A percentile compares a stretch with the other conserved stretches of the same genome.
Conservation (phyloP, 1,140 invertebrate species). For the Drosophila aff. region DNA sequence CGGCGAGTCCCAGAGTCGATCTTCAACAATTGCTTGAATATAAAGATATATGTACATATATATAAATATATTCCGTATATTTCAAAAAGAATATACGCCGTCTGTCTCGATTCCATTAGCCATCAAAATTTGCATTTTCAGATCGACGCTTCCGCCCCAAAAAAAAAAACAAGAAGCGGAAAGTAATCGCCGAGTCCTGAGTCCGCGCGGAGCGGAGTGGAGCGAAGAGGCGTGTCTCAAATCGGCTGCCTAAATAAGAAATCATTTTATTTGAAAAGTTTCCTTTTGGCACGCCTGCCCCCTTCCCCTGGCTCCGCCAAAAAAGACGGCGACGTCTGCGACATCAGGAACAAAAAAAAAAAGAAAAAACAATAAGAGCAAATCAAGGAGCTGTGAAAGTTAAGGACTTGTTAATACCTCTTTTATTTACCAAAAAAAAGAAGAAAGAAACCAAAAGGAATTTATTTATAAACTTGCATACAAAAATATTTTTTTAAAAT, state of each 20-base stretch:
- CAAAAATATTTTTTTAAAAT: background rate
- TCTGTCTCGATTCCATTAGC: slow-evolving; percentile 25
- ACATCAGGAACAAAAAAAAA: slow-evolving; percentile 25
- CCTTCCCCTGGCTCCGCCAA: background rate
- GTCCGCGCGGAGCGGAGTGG: background rate
- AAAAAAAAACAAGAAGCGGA: background rate
- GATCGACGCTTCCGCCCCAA: slow-evolving; percentile 8
- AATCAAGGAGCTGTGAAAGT: background rate
- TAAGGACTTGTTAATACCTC: slow-evolving; percentile 1
- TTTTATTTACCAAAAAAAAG: background rate
- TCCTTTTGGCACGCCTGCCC: slow-evolving; percentile 39
- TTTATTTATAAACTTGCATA: background rate
- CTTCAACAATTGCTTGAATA: slow-evolving; percentile 8
- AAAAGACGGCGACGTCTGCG: slow-evolving; percentile 14
- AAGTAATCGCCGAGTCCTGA: slow-evolving; percentile 14
- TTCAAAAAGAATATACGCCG: background rate
- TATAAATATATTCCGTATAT: slow-evolving; percentile 20
- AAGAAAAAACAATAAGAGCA: background rate
- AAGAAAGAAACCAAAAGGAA: background rate
- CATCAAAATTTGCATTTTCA: slow-evolving; percentile 26
- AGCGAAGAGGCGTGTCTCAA: slow-evolving; percentile 35
- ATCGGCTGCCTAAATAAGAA: slow-evolving; percentile 77
- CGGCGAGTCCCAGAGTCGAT: background rate
- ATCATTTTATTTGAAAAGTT: slow-evolving; percentile 81
- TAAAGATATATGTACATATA: slow-evolving; percentile 15